These are phyloP conservation scores for Dryococelus australis DNA, from an alignment of 2,888 invertebrate species.

Conservation along the genomic window DNA sequence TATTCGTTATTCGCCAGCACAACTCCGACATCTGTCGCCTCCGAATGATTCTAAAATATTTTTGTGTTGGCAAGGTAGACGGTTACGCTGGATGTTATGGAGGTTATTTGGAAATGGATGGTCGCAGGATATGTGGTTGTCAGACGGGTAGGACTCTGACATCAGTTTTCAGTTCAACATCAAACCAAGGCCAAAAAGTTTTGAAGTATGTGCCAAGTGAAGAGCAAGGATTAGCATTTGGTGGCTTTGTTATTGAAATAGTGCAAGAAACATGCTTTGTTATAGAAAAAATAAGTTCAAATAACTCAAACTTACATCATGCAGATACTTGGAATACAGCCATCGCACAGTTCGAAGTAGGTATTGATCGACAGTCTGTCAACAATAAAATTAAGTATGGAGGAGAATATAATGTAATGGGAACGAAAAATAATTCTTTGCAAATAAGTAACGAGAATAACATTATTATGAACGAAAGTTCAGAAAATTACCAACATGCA, in stretches of 20 bases:
- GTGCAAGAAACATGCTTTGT: conserved; percentile 63
- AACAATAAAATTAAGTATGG: too few relatives aligned
- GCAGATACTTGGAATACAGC: not conserved
- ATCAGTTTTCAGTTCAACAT: conserved; percentile 53
- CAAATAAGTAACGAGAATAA: not conserved
- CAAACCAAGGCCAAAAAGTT: conserved; percentile 53
- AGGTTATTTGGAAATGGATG: conserved; percentile 66
- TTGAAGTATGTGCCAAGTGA: conserved; percentile 60
- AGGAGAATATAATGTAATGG: too few relatives aligned
- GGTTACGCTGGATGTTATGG: conserved; percentile 57
- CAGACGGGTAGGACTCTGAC: conserved; percentile 58
- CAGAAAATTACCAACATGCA: not conserved
- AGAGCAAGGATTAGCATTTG: conserved; percentile 49
- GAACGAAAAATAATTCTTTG: not conserved
- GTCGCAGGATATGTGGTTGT: conserved; percentile 66
- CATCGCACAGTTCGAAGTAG: not conserved
- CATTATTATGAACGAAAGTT: not conserved
- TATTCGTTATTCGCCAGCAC: conserved; percentile 57
- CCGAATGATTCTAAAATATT: conserved; percentile 64
- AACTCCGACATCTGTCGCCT: conserved; percentile 62
- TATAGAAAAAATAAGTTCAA: not conserved
- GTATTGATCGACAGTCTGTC: not conserved
- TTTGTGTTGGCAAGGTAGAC: conserved; percentile 60
- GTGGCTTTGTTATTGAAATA: conserved; percentile 65
- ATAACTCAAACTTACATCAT: not conserved